These are phyloP conservation scores for Aplodontia rufa DNA, from an alignment of 2,113 vertebrate genomes.

Conservation along the genomic window DNA sequence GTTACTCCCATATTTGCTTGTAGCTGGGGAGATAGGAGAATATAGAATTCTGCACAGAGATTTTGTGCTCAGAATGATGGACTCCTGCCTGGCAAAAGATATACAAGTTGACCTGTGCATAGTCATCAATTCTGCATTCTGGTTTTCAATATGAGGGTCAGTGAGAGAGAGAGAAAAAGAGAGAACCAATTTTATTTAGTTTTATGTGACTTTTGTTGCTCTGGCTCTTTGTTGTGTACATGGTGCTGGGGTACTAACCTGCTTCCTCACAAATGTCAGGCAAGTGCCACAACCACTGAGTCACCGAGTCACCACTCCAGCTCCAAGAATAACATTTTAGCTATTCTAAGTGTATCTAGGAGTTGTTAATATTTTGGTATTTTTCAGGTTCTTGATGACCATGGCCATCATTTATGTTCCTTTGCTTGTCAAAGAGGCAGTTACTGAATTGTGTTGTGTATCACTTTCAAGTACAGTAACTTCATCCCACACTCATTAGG, in stretches of 20 bases:
- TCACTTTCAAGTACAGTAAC: not conserved
- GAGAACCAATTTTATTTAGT: too few relatives aligned
- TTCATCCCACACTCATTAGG: not conserved
- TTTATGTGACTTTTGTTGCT: too few relatives aligned
- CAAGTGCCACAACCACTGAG: too few relatives aligned
- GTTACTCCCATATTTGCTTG: fast-evolving
- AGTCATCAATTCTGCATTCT: too few relatives aligned
- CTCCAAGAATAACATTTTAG: not conserved
- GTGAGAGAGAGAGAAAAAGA: too few relatives aligned
- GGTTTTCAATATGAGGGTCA: too few relatives aligned
- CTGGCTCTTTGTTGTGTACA: too few relatives aligned
- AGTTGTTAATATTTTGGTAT: not conserved
- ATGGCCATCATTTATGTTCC: not conserved
- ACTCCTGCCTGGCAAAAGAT: not conserved
- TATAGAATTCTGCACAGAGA: not conserved
- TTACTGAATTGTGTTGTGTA: not conserved
- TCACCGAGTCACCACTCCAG: too few relatives aligned
- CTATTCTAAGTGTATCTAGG: not conserved
- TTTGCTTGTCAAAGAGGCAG: not conserved
- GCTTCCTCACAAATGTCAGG: too few relatives aligned
- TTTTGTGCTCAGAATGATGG: not conserved
- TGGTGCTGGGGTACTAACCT: too few relatives aligned
- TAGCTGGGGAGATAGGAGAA: fast-evolving
- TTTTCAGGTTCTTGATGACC: not conserved
- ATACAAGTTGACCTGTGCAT: not conserved